phyloP scores from a whole-genome alignment of 2,797 vertebrate species.

The Agapornis canus region DNA sequence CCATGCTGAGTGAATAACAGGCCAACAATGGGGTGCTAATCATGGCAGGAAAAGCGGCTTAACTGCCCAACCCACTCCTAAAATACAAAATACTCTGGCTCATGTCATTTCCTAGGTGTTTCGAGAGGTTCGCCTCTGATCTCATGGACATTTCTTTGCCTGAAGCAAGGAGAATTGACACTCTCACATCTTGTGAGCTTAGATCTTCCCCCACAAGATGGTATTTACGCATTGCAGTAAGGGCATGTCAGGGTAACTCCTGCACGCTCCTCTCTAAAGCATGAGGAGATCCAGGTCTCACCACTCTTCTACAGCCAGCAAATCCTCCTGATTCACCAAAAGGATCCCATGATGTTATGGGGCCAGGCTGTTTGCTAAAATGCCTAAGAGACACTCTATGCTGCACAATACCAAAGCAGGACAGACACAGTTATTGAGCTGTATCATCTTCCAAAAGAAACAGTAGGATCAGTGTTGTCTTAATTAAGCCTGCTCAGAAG shows the following conservation, averaged over 20 bases:
- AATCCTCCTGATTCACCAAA: neutral
- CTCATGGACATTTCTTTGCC: neutral
- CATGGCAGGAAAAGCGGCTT: neutral
- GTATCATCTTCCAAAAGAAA: neutral
- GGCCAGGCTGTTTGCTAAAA: neutral
- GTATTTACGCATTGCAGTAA: neutral
- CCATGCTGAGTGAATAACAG: neutral
- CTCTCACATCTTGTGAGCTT: neutral
- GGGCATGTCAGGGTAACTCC: neutral
- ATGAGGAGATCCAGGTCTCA: neutral
- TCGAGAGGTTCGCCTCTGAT: neutral
- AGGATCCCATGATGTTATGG: neutral
- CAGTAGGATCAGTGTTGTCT: neutral
- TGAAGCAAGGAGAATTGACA: neutral
- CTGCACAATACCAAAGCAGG: neutral
- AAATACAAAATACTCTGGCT: neutral
- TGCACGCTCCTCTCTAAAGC: neutral
- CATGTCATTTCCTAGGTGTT: neutral
- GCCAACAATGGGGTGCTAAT: neutral
- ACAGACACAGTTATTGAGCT: neutral
- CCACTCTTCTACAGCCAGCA: neutral
- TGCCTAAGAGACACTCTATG: neutral
- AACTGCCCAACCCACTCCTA: neutral
- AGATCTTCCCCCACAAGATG: neutral
- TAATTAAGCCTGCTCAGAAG: neutral